Evolutionary conservation across 1,140 invertebrate species (phyloP).

Genomic region (Drosophila bocki): DNA sequence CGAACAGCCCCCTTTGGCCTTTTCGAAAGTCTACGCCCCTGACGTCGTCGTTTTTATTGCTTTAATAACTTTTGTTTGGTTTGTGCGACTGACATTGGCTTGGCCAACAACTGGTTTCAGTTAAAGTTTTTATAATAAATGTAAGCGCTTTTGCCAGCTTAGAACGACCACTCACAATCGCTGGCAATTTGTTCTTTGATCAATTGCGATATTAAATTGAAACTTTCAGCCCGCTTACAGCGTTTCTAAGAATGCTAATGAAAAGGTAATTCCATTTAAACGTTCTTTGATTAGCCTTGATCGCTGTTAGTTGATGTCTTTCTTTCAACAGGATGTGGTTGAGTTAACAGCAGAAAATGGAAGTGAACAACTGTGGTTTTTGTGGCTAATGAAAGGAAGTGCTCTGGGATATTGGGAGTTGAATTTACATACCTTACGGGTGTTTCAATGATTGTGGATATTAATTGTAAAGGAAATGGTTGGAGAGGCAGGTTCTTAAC

Average conservation of each 20-base stretch:
- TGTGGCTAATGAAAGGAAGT: slow-evolving; percentile 54
- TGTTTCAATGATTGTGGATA: not conserved
- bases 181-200: slow-evolving; percentile 58
- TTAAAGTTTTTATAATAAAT: slow-evolving; percentile 40
- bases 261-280: slow-evolving; percentile 58
- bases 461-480: not conserved
- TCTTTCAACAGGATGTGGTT: slow-evolving; percentile 54
- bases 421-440: slow-evolving; percentile 13
- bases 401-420: not conserved
- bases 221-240: slow-evolving; percentile 26
- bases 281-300: slow-evolving; percentile 61
- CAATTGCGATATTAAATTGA: slow-evolving; percentile 55
- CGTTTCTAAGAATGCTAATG: slow-evolving; percentile 34
- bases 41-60: slow-evolving; percentile 25
- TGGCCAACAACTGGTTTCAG: slow-evolving; percentile 58
- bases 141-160: slow-evolving; percentile 37
- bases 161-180: slow-evolving; percentile 52
- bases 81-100: slow-evolving; percentile 51
- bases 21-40: slow-evolving; percentile 64
- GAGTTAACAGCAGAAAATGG: slow-evolving; percentile 39
- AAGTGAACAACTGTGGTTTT: slow-evolving; percentile 53
- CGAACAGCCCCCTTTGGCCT: slow-evolving; percentile 66
- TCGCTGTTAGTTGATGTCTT: slow-evolving; percentile 14
- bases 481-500: not conserved
- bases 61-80: slow-evolving; percentile 52